Percentiles rank a stretch among this genome's conserved stretches.
These are phyloP conservation scores for Poeciliopsis turneri DNA, from an alignment of 2,797 vertebrate species.

Conservation along the genomic window DNA sequence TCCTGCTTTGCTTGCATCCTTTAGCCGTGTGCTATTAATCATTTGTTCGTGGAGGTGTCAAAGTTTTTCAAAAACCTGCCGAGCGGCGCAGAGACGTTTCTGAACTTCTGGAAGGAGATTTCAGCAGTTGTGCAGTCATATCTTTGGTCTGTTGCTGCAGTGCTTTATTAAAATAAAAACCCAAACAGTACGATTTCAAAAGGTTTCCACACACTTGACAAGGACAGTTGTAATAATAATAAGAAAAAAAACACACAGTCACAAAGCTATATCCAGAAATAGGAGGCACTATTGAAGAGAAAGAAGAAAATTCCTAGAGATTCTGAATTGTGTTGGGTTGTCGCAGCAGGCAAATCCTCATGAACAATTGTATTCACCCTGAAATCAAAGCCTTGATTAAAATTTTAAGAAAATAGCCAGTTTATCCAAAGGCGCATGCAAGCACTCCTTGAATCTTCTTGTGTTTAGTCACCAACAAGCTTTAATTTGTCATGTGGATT, in stretches of 20 bases:
- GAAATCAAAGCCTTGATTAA: not conserved
- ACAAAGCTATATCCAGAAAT: not conserved
- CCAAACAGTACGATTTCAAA: conserved; percentile 1
- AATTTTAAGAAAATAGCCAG: not conserved
- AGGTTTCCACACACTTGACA: conserved; percentile 10
- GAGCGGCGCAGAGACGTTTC: conserved; percentile 4
- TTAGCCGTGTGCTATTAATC: conserved; percentile 45
- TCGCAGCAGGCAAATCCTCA: not conserved
- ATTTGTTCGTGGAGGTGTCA: conserved; percentile 23
- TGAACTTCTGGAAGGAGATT: not conserved
- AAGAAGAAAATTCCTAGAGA: not conserved
- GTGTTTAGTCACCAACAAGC: not conserved
- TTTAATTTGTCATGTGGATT: not conserved
- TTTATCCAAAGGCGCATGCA: not conserved
- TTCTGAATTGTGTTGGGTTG: not conserved
- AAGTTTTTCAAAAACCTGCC: conserved; percentile 8
- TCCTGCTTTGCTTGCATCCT: conserved; percentile 33
- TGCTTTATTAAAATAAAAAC: not conserved
- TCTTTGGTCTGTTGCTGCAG: not conserved
- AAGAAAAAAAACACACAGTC: too few species aligned
- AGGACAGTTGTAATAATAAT: not conserved
- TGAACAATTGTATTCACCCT: not conserved
- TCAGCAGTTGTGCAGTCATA: not conserved
- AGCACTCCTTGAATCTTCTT: not conserved
- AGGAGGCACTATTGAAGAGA: not conserved